A percentile compares a stretch with the other conserved stretches of the same genome.
phyloP scores from a whole-genome alignment of 2,113 vertebrate species.

The Salvelinus alpinus region DNA sequence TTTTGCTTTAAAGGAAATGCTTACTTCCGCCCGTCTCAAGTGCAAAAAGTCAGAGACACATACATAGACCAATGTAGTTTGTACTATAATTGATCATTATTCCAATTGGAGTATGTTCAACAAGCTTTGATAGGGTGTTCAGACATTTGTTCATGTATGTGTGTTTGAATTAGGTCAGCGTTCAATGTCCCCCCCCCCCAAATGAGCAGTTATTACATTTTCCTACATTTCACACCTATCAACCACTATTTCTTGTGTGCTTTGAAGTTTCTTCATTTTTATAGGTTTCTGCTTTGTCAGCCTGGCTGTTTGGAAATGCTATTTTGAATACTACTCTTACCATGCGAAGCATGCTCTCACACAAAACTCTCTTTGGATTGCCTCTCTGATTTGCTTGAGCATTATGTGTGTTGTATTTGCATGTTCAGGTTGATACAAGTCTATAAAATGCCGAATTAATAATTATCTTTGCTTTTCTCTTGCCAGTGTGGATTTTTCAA shows the following conservation, averaged over 20 bases:
- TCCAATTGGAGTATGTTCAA: background rate
- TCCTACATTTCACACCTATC: background rate
- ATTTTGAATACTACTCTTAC: constrained; percentile 10
- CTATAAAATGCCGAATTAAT: background rate
- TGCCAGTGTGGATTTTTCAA: constrained; percentile 95
- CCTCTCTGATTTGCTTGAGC: background rate
- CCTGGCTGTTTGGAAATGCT: constrained; percentile 34
- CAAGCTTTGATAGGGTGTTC: too few relatives aligned
- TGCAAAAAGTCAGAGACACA: constrained; percentile 49
- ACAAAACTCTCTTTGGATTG: constrained; percentile 2
- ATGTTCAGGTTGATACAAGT: background rate
- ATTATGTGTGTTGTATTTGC: background rate
- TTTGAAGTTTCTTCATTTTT: constrained; percentile 39
- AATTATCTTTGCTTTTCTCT: constrained; percentile 11
- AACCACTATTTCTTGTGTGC: constrained; percentile 15
- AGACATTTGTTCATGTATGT: constrained; percentile 22
- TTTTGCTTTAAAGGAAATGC: constrained; percentile 38
- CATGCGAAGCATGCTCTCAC: constrained; percentile 59
- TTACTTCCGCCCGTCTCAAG: constrained; percentile 11
- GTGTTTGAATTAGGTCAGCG: constrained; percentile 51
- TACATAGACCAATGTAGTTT: background rate
- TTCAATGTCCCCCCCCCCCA: background rate
- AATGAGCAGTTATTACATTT: constrained; percentile 33
- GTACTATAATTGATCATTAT: constrained; percentile 11
- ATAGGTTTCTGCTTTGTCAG: constrained; percentile 34